Percentiles rank a stretch among this genome's conserved stretches.
Conservation (phyloP, 2,797 vertebrate species). For the Etheostoma nigrum region DNA sequence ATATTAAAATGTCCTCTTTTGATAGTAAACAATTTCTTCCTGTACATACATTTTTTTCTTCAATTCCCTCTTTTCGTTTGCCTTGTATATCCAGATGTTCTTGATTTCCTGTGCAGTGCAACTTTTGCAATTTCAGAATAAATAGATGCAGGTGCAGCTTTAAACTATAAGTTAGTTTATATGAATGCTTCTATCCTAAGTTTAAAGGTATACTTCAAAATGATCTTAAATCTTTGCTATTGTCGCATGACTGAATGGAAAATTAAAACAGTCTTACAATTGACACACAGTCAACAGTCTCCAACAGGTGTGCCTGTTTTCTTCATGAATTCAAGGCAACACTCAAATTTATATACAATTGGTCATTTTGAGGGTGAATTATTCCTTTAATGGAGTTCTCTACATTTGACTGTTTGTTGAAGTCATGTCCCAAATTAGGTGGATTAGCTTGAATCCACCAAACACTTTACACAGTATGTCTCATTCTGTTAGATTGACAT, state of each 20-base stretch:
- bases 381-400: neutral
- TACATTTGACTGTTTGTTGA: neutral
- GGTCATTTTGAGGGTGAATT: too few species aligned
- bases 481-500: slow-evolving; percentile 29
- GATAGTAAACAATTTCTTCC: too few species aligned
- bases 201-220: neutral
- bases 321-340: too few species aligned
- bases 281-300: too few species aligned
- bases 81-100: neutral
- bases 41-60: too few species aligned
- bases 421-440: neutral
- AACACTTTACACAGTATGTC: slow-evolving; percentile 21
- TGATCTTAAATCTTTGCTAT: too few species aligned
- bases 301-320: too few species aligned
- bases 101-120: neutral
- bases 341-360: too few species aligned
- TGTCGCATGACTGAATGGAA: too few species aligned
- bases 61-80: neutral
- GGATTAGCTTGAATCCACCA: neutral
- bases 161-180: neutral
- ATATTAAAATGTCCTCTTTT: too few species aligned
- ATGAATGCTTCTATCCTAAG: neutral
- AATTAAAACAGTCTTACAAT: too few species aligned
- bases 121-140: neutral
- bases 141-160: neutral